Conservation (phyloP, 2,888 invertebrate species). For the Rhaphigaster nebulosa region DNA sequence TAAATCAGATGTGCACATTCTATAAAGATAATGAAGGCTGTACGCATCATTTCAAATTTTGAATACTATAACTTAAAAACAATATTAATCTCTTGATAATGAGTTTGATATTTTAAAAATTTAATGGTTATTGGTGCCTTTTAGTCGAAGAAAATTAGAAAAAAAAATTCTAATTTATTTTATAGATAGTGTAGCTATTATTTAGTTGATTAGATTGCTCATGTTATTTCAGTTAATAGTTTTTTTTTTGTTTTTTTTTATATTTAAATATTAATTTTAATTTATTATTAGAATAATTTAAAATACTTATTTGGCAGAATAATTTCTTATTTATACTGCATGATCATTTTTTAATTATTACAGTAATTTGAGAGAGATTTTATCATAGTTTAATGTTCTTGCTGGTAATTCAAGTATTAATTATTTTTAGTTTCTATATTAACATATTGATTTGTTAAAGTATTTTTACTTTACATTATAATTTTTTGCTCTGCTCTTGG, state of each 20-base stretch:
- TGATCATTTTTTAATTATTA: neutral
- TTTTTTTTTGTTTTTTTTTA: neutral
- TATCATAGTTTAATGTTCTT: neutral
- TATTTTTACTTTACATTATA: neutral
- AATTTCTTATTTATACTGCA: neutral
- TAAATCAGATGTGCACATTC: neutral
- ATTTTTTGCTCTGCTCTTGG: conserved; percentile 47
- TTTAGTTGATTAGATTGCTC: neutral
- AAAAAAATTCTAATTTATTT: neutral
- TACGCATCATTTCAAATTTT: neutral
- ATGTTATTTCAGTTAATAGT: neutral
- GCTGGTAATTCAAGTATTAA: neutral
- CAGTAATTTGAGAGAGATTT: neutral
- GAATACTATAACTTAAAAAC: too few species aligned
- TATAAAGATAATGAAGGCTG: neutral
- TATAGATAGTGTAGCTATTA: neutral
- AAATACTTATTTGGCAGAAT: neutral
- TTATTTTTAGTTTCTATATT: neutral
- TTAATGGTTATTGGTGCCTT: neutral
- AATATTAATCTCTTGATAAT: neutral
- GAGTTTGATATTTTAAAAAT: neutral
- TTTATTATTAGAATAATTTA: neutral
- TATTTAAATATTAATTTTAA: neutral
- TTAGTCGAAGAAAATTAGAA: too few species aligned
- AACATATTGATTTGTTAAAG: neutral